Conservation (phyloP, 1,140 invertebrate genomes). For the Diplogasteroides magnus region DNA sequence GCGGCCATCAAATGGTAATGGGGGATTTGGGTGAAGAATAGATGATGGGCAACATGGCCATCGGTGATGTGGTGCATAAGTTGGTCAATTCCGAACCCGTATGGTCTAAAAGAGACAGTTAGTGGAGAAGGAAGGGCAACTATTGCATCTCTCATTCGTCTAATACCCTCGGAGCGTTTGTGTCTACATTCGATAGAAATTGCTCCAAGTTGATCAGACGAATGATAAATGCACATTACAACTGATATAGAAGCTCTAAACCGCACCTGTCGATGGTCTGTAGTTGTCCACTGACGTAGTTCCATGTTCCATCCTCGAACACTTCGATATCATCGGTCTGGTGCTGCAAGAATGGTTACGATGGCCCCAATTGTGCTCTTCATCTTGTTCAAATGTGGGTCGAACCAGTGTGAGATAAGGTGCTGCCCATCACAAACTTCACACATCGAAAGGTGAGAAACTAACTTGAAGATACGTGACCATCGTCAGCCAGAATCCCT, state of each 20-base stretch:
- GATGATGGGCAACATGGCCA: slow-evolving; percentile 58
- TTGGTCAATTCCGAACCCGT: slow-evolving; percentile 56
- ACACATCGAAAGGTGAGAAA: not conserved
- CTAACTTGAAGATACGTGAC: slow-evolving; percentile 59
- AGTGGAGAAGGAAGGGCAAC: no score
- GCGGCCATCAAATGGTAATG: slow-evolving; percentile 58
- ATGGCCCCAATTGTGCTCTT: no score
- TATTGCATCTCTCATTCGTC: no score
- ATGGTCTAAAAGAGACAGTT: slow-evolving; percentile 43
- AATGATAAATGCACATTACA: no score
- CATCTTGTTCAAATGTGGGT: no score
- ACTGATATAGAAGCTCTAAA: not conserved
- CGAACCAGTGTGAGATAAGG: no score
- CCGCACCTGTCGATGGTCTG: slow-evolving; percentile 57
- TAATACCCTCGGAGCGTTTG: no score
- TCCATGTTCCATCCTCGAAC: slow-evolving; percentile 57
- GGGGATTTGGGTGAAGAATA: slow-evolving; percentile 57
- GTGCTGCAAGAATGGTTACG: no score
- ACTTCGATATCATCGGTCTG: slow-evolving; percentile 57
- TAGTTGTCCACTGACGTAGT: slow-evolving; percentile 57
- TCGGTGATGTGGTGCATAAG: slow-evolving; percentile 58
- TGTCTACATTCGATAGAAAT: no score
- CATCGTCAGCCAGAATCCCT: slow-evolving; percentile 55
- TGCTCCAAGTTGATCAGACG: no score
- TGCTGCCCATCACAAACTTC: no score